Evolutionary conservation across 2,888 invertebrate species (phyloP), one percentile per base, ranked within the genome.

Genomic region (Protodeltote pygarga): DNA sequence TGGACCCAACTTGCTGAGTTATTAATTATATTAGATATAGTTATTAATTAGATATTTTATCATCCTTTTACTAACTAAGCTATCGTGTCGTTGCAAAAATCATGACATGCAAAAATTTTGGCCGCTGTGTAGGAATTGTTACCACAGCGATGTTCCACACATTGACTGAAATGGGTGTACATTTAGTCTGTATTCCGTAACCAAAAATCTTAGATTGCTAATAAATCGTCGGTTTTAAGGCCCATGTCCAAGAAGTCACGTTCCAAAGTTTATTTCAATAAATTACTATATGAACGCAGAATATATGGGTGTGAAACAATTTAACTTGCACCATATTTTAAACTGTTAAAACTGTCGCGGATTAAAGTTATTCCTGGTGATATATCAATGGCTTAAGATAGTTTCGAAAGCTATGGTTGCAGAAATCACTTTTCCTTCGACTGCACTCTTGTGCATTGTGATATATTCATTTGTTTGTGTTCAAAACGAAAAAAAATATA

Each of bases 261-360:
- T 49, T 38, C 21, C 41, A 64, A 65, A 57, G 48, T 51, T 61
- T 63, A 60, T 40, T 61, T 37, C 46, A 34, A 54, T 65, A 55
- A 64, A 64, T 46, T 52, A 38, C 44, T 50, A 35, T 52, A 54
- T 58, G 35, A 60, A 53, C 31, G 37, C 40, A 21, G 41, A n/a
- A 49, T 55, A 39, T 39, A 62, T 44, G 29, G 16, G 41, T 19
- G 38, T 37, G 51, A 65, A 71, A 68, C 75, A 70, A 72, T 73
- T 60, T 65, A 74, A 72, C 64, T 75, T 72, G 15, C 29, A 31
- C 64, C 46, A 67, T 66, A 69, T 65, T 69, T 75, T 58, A 66
- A 44, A 38, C 20, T 46, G 32, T 34, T 53, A 15, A 41, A 57
- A 57, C 45, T 47, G 45, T 50, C 35, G 29, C 44, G 33, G 49